Base-by-base conservation (phyloP, 1,140 invertebrate genomes). In the Saccostrea cuccullata region DNA sequence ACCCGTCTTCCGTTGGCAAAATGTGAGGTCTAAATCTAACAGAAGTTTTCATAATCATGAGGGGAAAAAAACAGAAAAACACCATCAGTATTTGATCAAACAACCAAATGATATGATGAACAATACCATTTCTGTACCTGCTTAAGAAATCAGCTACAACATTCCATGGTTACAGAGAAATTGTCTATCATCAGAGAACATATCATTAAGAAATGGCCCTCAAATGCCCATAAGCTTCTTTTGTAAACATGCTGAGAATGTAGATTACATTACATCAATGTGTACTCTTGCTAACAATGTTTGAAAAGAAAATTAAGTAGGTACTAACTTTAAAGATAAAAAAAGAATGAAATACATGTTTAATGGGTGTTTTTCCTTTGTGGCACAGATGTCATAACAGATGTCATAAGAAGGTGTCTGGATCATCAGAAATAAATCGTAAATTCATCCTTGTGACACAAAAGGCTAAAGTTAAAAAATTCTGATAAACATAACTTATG, bases 301-400 rank as follows among this genome's bases (percentile, higher is more conserved):
- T 20, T 17, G 13, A 20, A 20, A 64, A 64, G n/a, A 64, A 64
- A 64, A 64, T 64, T 64, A 64, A 64, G 15, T 64, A 64, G 58
- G 17, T 20, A 64, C 17, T 64, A 17, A 20, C 17, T 64, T 64
- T 64, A 20, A 64, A 64, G 5, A 64, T 20, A 60, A 20, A 64
- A 15, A 20, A 60, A 64, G 17, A 20, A 64, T 64, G 58, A 64
- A 64, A 20, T n/a, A 64, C 47, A 64, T 47, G 2, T 47, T 47
- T 47, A 47, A 6, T 9, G 47, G 0, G 2, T 47, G 2, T 47
- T 23, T 20, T 67, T 36, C 11, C 6, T 30, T 67, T 77, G 9
- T 77, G 30, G 70, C 70, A 77, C 4, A 77, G 70, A 77, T 77
- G 11, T 77, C 70, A 30, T 64, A 20, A 77, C 4, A 77, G 70